These are phyloP conservation scores for Cheilosia variabilis DNA, from an alignment of 2,888 invertebrate species.

Conservation along the genomic window DNA sequence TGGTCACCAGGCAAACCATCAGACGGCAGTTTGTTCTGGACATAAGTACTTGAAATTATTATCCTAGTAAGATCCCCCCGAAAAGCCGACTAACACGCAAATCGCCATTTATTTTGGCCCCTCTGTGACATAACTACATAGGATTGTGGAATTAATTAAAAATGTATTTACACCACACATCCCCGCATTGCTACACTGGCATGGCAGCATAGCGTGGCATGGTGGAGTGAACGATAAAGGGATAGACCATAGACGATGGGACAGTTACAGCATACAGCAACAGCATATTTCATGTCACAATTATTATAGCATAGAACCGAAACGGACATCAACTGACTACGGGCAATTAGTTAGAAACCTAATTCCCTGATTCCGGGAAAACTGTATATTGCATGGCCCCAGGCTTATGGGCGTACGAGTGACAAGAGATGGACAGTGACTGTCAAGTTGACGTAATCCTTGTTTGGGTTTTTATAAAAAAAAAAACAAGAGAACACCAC, in stretches of 20 bases:
- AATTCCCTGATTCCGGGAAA: constrained; percentile 60
- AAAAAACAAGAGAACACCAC: neutral
- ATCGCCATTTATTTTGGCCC: constrained; percentile 59
- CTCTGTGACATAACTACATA: constrained; percentile 46
- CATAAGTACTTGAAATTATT: constrained; percentile 72
- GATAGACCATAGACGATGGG: constrained; percentile 12
- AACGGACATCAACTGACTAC: constrained; percentile 61
- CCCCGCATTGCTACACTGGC: constrained; percentile 3
- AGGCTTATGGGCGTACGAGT: constrained; percentile 6
- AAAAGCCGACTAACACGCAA: constrained; percentile 56
- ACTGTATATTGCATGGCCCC: constrained; percentile 16
- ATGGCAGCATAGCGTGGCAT: neutral
- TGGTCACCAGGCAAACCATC: constrained; percentile 57
- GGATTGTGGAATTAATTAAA: constrained; percentile 70
- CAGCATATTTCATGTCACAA: constrained; percentile 62
- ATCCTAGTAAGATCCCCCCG: constrained; percentile 46
- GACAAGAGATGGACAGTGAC: constrained; percentile 42
- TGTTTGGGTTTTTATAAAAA: constrained; percentile 22
- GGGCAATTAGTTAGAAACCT: constrained; percentile 68
- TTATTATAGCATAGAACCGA: constrained; percentile 47
- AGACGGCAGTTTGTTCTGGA: constrained; percentile 42
- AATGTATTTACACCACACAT: constrained; percentile 52
- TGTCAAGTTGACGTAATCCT: constrained; percentile 63
- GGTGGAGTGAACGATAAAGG: neutral
- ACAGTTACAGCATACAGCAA: neutral